These are phyloP conservation scores for Lynx canadensis DNA, from an alignment of 2,113 vertebrate genomes.

Conservation along the genomic window DNA sequence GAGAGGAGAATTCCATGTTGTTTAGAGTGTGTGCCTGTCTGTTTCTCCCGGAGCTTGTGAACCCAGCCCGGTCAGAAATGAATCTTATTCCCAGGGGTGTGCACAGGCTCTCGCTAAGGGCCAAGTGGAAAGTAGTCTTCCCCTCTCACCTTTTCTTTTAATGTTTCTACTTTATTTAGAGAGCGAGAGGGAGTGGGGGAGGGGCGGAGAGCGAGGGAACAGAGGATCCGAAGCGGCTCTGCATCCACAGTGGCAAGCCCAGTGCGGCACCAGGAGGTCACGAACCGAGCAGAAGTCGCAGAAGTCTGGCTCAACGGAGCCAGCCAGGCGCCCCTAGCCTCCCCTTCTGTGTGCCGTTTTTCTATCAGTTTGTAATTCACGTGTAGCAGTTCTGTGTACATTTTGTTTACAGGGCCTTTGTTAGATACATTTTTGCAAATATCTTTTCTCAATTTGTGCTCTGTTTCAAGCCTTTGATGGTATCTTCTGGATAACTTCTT, in stretches of 20 bases:
- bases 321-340: too few relatives aligned
- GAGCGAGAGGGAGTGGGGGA: too few relatives aligned
- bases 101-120: neutral
- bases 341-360: too few relatives aligned
- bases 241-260: too few relatives aligned
- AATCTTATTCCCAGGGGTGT: neutral
- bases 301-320: too few relatives aligned
- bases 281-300: too few relatives aligned
- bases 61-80: neutral
- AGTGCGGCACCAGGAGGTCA: too few relatives aligned
- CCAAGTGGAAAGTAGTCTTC: neutral
- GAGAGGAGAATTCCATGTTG: neutral
- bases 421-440: conserved; percentile 21
- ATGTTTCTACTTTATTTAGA: too few relatives aligned
- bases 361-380: neutral
- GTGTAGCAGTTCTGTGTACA: neutral
- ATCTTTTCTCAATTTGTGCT: neutral
- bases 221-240: too few relatives aligned
- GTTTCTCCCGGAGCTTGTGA: neutral
- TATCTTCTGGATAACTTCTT: neutral
- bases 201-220: too few relatives aligned
- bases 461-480: neutral
- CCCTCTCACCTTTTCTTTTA: neutral
- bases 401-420: neutral
- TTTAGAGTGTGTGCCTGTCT: neutral